Conservation (phyloP, 2,888 invertebrate species). For the Heliconius hortense region DNA sequence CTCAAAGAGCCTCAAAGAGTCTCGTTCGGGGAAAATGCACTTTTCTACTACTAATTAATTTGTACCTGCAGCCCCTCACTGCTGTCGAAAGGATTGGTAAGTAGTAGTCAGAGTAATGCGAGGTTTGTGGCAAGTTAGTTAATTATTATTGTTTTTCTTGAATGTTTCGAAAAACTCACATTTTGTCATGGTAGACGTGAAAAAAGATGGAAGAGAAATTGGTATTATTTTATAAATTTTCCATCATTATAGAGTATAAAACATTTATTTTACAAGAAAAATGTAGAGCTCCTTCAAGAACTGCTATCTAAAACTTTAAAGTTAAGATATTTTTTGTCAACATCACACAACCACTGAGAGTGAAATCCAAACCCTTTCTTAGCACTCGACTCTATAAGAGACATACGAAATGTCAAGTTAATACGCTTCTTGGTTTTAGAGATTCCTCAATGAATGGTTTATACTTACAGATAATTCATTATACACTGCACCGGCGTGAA, state of each 20-base stretch:
- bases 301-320: background rate
- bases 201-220: background rate
- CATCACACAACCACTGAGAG: background rate
- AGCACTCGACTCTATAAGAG: constrained; percentile 13
- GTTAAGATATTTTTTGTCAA: background rate
- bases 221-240: background rate
- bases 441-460: constrained; percentile 5
- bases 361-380: constrained; percentile 11
- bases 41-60: constrained; percentile 27
- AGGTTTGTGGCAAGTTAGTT: constrained; percentile 11
- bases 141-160: constrained; percentile 16
- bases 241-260: background rate
- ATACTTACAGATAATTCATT: constrained; percentile 21
- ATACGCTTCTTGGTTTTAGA: constrained; percentile 23
- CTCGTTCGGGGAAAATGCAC: constrained; percentile 26
- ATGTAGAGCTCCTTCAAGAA: background rate
- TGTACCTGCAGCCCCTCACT: background rate
- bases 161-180: constrained; percentile 2
- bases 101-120: constrained; percentile 13
- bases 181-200: background rate
- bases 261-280: background rate
- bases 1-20: constrained; percentile 20
- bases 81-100: constrained; percentile 12
- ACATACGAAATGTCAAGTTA: constrained; percentile 15
- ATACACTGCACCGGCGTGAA: constrained; percentile 16